Conservation (phyloP, 2,113 vertebrate genomes). For the Brienomyrus longianalis region DNA sequence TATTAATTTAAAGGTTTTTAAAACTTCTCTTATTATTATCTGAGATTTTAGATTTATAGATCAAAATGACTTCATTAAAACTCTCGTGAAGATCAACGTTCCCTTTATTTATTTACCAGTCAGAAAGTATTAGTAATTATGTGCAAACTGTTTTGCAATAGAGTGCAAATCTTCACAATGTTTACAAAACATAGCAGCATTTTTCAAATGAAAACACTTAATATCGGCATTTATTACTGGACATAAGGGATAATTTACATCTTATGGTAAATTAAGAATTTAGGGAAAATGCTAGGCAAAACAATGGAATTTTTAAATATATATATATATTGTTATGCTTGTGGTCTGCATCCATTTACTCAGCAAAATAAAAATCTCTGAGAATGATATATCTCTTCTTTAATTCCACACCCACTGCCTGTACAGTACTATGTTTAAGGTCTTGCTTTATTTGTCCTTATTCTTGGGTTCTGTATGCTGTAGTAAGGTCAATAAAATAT, state of each 20-base stretch:
- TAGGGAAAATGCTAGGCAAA: neutral
- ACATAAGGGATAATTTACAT: neutral
- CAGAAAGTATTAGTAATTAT: neutral
- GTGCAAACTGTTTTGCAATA: neutral
- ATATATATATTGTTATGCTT: neutral
- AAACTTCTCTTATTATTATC: neutral
- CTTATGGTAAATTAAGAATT: neutral
- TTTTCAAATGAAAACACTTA: neutral
- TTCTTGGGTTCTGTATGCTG: slow-evolving; percentile 3
- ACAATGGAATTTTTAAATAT: neutral
- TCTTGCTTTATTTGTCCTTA: neutral
- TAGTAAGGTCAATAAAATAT: slow-evolving; percentile 14
- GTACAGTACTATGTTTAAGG: neutral
- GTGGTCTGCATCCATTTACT: neutral
- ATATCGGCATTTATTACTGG: neutral
- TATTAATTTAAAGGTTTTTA: neutral
- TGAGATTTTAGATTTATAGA: neutral
- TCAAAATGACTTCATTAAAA: neutral
- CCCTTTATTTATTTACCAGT: neutral
- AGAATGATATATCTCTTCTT: neutral
- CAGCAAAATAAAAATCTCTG: neutral
- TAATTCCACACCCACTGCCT: neutral
- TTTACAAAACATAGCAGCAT: neutral
- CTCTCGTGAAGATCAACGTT: neutral
- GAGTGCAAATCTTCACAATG: slow-evolving; percentile 1